Conservation (phyloP, 2,797 vertebrate genomes). For the Etheostoma perlongum region DNA sequence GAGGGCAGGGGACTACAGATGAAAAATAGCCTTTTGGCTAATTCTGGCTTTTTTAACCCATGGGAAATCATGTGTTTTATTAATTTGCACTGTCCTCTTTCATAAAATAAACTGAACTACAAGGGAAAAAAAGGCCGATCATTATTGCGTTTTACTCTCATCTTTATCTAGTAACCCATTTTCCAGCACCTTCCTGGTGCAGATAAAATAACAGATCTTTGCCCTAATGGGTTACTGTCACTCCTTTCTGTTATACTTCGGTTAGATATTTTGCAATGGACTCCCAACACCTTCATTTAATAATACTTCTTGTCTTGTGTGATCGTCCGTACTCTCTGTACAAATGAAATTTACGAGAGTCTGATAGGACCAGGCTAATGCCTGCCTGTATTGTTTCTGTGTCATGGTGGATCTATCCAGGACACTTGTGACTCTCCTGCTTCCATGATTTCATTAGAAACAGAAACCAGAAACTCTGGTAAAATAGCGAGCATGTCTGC, state of each 20-base stretch:
- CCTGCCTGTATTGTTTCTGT: not conserved
- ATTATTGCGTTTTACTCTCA: not conserved
- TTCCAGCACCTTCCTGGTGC: slow-evolving; percentile 23
- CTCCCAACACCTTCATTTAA: not conserved
- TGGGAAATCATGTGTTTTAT: too few species aligned
- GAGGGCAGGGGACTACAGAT: too few species aligned
- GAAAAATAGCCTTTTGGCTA: too few species aligned
- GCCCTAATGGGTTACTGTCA: slow-evolving; percentile 23
- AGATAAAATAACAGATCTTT: slow-evolving; percentile 54
- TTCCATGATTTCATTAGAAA: slow-evolving; percentile 28
- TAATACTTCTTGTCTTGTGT: not conserved
- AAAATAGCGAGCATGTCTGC: not conserved
- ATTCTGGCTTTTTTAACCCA: too few species aligned
- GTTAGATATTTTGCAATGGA: not conserved
- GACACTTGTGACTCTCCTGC: slow-evolving; percentile 19
- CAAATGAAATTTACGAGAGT: too few species aligned
- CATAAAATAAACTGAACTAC: too few species aligned
- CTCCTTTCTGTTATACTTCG: not conserved
- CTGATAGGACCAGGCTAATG: too few species aligned
- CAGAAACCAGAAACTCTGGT: not conserved
- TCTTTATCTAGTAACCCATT: slow-evolving; percentile 30
- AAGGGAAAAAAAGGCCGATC: not conserved
- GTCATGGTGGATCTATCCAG: slow-evolving; percentile 11
- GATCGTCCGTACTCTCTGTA: too few species aligned
- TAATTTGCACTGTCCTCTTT: too few species aligned